Percentiles rank a stretch among this genome's conserved stretches.
Conservation (phyloP, 2,113 vertebrate genomes). For the Tyrannus savana region DNA sequence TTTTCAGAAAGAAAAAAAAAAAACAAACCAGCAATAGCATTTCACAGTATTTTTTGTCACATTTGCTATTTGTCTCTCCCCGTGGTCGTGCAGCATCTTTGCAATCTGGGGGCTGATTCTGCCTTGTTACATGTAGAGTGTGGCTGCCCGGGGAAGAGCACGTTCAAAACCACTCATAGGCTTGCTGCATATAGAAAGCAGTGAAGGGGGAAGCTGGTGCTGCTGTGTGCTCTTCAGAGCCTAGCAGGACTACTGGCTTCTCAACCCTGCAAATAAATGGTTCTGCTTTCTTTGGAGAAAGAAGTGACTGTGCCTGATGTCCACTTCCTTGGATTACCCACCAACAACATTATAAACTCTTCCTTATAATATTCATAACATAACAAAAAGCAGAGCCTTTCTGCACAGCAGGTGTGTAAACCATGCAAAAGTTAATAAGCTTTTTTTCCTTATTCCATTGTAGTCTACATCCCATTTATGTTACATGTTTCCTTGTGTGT, state of each 20-base stretch:
- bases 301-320: not conserved
- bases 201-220: not conserved
- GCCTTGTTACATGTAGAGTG: rapidly evolving
- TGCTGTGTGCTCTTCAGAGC: not conserved
- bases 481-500: not conserved
- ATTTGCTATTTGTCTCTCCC: not conserved
- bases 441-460: not conserved
- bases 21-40: not conserved
- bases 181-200: not conserved
- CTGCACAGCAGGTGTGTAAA: not conserved
- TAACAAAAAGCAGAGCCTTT: not conserved
- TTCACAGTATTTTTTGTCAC: not conserved
- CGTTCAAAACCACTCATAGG: rapidly evolving
- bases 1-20: not conserved
- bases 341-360: not conserved
- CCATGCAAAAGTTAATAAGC: not conserved
- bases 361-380: not conserved
- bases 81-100: not conserved
- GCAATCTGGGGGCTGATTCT: not conserved
- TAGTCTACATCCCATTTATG: not conserved
- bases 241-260: not conserved
- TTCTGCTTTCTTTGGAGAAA: not conserved
- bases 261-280: not conserved
- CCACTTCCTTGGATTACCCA: not conserved
- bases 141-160: not conserved